Conservation (phyloP, 2,888 invertebrate species). For the Synanthedon tipuliformis region DNA sequence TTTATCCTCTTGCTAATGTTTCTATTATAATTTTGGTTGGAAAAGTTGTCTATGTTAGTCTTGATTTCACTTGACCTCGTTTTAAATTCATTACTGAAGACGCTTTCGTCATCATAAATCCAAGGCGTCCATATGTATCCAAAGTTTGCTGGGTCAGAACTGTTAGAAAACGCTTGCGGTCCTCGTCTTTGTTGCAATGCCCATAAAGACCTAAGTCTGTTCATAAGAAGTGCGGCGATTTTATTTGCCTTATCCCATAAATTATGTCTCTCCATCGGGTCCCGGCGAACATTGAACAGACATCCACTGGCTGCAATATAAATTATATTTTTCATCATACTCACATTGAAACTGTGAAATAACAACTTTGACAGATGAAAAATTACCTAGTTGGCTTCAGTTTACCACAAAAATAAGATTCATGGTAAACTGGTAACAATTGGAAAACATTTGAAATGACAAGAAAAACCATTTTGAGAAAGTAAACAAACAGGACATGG, state of each 20-base stretch:
- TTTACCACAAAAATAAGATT: too few species aligned
- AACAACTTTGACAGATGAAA: neutral
- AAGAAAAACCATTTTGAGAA: too few species aligned
- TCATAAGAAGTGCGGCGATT: slow-evolving; percentile 51
- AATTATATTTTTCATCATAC: neutral
- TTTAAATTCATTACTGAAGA: neutral
- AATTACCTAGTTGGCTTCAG: neutral
- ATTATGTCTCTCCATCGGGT: slow-evolving; percentile 85
- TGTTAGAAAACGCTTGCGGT: slow-evolving; percentile 51
- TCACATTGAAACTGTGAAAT: neutral
- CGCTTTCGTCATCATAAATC: slow-evolving; percentile 24
- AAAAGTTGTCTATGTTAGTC: slow-evolving; percentile 17
- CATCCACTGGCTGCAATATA: slow-evolving; percentile 71
- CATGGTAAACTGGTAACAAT: too few species aligned
- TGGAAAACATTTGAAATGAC: too few species aligned
- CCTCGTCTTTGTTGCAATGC: slow-evolving; percentile 59
- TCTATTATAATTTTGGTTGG: slow-evolving; percentile 9
- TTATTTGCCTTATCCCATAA: slow-evolving; percentile 64
- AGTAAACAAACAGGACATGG: too few species aligned
- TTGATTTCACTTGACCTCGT: neutral
- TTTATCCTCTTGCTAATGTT: slow-evolving; percentile 12
- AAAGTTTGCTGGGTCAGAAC: slow-evolving; percentile 77
- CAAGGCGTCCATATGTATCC: slow-evolving; percentile 81
- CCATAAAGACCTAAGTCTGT: slow-evolving; percentile 46
- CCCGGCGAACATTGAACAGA: slow-evolving; percentile 79